Evolutionary conservation across 2,797 vertebrate genomes (phyloP).

Genomic region (Chaenodraco wilsoni): DNA sequence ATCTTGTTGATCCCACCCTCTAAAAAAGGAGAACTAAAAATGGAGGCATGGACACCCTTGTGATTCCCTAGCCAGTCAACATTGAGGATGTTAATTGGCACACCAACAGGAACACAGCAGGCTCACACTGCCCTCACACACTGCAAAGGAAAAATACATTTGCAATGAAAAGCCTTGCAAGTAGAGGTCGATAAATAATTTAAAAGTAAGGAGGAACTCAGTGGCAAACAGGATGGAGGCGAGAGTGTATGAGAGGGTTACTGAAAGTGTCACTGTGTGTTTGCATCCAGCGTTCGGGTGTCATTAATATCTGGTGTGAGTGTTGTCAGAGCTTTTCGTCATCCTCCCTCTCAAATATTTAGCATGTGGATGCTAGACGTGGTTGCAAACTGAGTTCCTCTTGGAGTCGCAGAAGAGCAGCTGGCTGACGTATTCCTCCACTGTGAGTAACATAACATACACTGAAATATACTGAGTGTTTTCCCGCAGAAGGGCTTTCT

Average conservation of each 20-base stretch:
- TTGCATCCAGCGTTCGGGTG: neutral
- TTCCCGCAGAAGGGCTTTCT: neutral
- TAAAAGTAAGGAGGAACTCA: conserved; percentile 43
- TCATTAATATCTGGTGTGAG: conserved; percentile 14
- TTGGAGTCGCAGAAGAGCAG: conserved; percentile 10
- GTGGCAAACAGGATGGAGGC: conserved; percentile 54
- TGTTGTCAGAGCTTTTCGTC: conserved; percentile 49
- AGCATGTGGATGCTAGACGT: conserved; percentile 51
- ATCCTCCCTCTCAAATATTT: conserved; percentile 69
- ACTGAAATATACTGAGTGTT: neutral
- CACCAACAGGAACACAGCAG: conserved; percentile 3
- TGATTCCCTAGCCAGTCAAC: conserved; percentile 19
- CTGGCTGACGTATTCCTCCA: neutral
- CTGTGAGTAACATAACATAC: neutral
- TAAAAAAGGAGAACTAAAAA: neutral
- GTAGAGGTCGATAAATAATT: conserved; percentile 71
- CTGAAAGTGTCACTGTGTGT: conserved; percentile 16
- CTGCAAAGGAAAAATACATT: conserved; percentile 43
- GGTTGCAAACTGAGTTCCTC: conserved; percentile 8
- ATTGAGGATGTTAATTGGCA: conserved; percentile 16
- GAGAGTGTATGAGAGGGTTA: conserved; percentile 33
- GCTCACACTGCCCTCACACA: conserved; percentile 24
- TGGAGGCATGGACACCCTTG: neutral
- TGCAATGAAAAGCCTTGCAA: conserved; percentile 61
- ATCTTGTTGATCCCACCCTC: conserved; percentile 2